These are phyloP conservation scores for Simalia tracyae DNA, from an alignment of 2,797 vertebrate species.

Conservation along the genomic window DNA sequence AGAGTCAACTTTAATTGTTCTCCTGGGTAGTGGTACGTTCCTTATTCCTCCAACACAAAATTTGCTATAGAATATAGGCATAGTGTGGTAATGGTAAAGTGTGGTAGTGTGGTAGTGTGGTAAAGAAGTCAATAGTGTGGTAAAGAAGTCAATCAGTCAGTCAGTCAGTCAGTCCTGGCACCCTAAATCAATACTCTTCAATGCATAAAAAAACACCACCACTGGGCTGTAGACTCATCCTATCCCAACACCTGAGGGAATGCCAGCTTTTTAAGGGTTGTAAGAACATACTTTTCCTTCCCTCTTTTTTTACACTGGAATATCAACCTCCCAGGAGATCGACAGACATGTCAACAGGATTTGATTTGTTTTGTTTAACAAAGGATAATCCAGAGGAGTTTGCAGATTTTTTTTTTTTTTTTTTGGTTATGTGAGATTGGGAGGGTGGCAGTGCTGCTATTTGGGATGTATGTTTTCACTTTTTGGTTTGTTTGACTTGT, in stretches of 20 bases:
- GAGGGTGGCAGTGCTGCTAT: neutral
- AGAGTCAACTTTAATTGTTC: neutral
- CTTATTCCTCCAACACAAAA: neutral
- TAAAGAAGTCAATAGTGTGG: too few species aligned
- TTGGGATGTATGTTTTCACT: neutral
- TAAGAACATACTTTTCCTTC: neutral
- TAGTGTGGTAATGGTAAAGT: neutral
- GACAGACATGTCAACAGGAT: neutral
- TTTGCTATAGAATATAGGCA: neutral
- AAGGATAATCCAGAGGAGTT: neutral
- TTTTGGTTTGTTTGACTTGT: too few species aligned
- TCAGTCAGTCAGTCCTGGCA: neutral
- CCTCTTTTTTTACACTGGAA: neutral
- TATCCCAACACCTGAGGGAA: neutral
- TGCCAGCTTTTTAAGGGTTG: neutral
- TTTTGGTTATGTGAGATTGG: neutral
- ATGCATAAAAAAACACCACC: neutral
- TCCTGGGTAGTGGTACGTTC: neutral
- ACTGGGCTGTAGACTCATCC: neutral
- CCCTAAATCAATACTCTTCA: neutral
- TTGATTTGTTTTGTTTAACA: neutral
- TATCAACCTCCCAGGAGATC: neutral
- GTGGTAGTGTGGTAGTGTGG: too few species aligned
- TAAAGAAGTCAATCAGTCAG: too few species aligned
- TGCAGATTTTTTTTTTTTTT: neutral